Evolutionary conservation across 2,888 invertebrate genomes (phyloP).

Genomic region (Diloba caeruleocephala): DNA sequence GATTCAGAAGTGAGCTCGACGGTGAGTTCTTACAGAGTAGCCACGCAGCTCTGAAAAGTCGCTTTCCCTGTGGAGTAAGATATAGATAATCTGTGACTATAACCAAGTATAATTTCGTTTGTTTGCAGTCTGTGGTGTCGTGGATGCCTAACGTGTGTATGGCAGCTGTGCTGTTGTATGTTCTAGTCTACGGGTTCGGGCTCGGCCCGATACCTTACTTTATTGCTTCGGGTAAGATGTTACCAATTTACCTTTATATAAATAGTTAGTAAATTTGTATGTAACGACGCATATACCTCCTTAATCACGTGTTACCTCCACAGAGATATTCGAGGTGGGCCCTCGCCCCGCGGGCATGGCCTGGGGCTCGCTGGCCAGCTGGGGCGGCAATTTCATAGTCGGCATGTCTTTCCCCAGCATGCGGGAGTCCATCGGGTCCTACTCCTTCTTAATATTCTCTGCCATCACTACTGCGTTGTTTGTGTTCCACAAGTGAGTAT

Average conservation of each 20-base stretch:
- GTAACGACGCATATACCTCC: no score
- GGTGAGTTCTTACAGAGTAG: no score
- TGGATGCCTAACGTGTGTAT: conserved; percentile 94
- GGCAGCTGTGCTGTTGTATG: conserved; percentile 92
- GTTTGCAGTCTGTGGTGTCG: conserved; percentile 86
- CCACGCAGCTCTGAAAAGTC: no score
- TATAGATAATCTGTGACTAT: background rate
- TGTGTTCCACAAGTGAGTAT: conserved; percentile 90
- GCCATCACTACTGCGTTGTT: conserved; percentile 86
- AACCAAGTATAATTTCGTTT: conserved; percentile 5
- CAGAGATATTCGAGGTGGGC: conserved; percentile 95
- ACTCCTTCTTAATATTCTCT: conserved; percentile 94
- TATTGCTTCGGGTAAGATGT: conserved; percentile 91
- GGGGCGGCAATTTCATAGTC: conserved; percentile 96
- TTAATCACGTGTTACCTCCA: conserved; percentile 17
- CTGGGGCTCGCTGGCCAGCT: conserved; percentile 95
- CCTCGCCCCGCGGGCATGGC: conserved; percentile 96
- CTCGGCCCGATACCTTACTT: conserved; percentile 96
- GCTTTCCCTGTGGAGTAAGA: no score
- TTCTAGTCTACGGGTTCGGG: conserved; percentile 94
- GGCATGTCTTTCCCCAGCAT: conserved; percentile 93
- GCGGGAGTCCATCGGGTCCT: conserved; percentile 90
- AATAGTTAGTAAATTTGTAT: no score
- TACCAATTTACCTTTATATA: background rate
- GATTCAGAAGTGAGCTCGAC: no score